Evolutionary conservation across 2,113 vertebrate genomes (phyloP).

Genomic region (Nannobrachium achirus): DNA sequence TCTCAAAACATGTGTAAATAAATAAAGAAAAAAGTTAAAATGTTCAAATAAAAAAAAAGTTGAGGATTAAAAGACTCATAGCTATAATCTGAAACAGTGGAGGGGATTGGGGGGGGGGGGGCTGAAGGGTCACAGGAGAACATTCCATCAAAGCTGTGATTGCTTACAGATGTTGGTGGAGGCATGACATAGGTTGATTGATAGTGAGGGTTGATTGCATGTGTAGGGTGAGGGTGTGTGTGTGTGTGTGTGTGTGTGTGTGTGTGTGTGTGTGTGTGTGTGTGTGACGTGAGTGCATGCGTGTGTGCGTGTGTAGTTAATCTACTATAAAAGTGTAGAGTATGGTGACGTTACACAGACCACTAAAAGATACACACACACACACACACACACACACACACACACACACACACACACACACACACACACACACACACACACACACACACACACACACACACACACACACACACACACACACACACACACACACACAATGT

Average conservation of each 20-base stretch:
- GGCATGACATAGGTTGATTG: constrained; percentile 31
- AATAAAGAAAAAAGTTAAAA: no score
- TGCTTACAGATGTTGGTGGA: constrained; percentile 70
- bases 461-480: constrained; percentile 10
- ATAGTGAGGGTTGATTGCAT: constrained; percentile 39
- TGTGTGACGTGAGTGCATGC: not conserved
- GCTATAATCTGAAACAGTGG: not conserved
- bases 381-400: constrained; percentile 12
- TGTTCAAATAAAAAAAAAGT: no score
- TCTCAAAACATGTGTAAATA: no score
- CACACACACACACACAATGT: constrained; percentile 3
- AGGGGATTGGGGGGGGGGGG: constrained; percentile 1
- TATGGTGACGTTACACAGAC: constrained; percentile 54
- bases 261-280: constrained; percentile 12
- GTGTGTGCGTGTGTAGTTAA: constrained; percentile 23
- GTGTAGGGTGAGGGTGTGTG: constrained; percentile 15
- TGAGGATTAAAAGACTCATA: no score
- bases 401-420: constrained; percentile 12
- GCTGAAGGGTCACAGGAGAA: constrained; percentile 53
- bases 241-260: constrained; percentile 16
- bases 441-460: constrained; percentile 9
- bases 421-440: constrained; percentile 30
- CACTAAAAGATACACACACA: constrained; percentile 33
- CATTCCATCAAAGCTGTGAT: constrained; percentile 56
- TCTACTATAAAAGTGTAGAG: constrained; percentile 53